A percentile compares a stretch with the other conserved stretches of the same genome.
Evolutionary conservation across 2,113 vertebrate genomes (phyloP).

Genomic region (Odocoileus virginianus): DNA sequence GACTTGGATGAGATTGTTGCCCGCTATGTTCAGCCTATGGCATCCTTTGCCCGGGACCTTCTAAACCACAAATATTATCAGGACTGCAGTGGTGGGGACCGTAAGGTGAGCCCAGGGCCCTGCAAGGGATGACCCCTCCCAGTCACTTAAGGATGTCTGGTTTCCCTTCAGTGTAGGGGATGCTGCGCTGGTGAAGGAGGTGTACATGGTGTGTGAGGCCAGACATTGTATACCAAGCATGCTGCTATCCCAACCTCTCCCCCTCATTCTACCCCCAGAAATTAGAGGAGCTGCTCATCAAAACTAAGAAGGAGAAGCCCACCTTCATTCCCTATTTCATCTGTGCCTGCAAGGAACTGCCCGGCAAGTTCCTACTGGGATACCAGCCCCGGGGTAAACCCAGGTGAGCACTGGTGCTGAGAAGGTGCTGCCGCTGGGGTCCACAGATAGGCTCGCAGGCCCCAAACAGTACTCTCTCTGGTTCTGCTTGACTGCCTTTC

Average conservation of each 20-base stretch:
- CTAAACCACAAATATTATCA: constrained; percentile 97
- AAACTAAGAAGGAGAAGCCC: constrained; percentile 95
- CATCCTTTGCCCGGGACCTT: constrained; percentile 95
- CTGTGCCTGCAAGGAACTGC: constrained; percentile 95
- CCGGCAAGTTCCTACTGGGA: constrained; percentile 96
- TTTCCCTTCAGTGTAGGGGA: constrained; percentile 30
- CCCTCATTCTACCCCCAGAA: constrained; percentile 84
- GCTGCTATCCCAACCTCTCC: constrained; percentile 54
- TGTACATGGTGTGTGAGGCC: neutral
- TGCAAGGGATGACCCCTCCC: neutral
- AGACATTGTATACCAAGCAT: constrained; percentile 39
- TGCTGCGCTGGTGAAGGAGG: constrained; percentile 5
- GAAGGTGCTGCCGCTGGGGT: constrained; percentile 37
- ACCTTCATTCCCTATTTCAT: constrained; percentile 98
- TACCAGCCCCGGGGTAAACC: constrained; percentile 98
- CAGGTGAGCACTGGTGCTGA: constrained; percentile 82
- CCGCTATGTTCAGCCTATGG: constrained; percentile 98
- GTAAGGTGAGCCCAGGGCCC: constrained; percentile 85
- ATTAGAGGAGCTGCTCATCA: constrained; percentile 94
- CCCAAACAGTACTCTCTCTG: neutral
- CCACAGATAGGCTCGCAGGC: neutral
- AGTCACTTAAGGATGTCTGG: neutral
- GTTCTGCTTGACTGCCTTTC: constrained; percentile 33
- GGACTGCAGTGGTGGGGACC: constrained; percentile 90
- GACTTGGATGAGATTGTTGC: constrained; percentile 99